phyloP scores from a whole-genome alignment of 2,797 vertebrate species.

The Macropodus opercularis region DNA sequence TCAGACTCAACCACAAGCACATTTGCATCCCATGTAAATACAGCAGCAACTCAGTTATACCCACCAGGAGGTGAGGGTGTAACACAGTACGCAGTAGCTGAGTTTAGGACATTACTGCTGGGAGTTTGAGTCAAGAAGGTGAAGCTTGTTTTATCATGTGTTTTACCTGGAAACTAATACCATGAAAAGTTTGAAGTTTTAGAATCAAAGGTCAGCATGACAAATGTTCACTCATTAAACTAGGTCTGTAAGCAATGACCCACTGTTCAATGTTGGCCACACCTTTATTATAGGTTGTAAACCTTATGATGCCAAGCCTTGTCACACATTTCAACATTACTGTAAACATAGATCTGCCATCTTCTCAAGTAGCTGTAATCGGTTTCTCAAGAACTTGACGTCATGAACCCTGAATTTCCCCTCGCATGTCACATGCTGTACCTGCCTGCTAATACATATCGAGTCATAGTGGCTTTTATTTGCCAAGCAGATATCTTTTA shows the following conservation, averaged over 20 bases:
- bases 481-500: slow-evolving; percentile 35
- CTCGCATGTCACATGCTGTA: slow-evolving; percentile 24
- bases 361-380: slow-evolving; percentile 8
- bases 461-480: too few species aligned
- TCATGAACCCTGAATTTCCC: slow-evolving; percentile 31
- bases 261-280: slow-evolving; percentile 24
- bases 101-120: slow-evolving; percentile 27
- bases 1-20: slow-evolving; percentile 17
- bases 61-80: background rate
- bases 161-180: background rate
- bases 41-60: slow-evolving; percentile 28
- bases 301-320: slow-evolving; percentile 21
- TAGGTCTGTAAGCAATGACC: slow-evolving; percentile 41
- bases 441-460: slow-evolving; percentile 22
- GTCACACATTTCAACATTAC: slow-evolving; percentile 16
- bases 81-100: slow-evolving; percentile 13
- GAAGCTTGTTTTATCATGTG: background rate
- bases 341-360: slow-evolving; percentile 3
- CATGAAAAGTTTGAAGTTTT: too few species aligned
- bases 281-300: slow-evolving; percentile 60
- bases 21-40: slow-evolving; percentile 75
- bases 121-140: background rate
- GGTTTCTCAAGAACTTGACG: slow-evolving; percentile 25
- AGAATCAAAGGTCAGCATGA: slow-evolving; percentile 23
- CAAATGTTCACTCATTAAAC: slow-evolving; percentile 3